phyloP scores from a whole-genome alignment of 2,113 vertebrate species.

The Globicephala melas region DNA sequence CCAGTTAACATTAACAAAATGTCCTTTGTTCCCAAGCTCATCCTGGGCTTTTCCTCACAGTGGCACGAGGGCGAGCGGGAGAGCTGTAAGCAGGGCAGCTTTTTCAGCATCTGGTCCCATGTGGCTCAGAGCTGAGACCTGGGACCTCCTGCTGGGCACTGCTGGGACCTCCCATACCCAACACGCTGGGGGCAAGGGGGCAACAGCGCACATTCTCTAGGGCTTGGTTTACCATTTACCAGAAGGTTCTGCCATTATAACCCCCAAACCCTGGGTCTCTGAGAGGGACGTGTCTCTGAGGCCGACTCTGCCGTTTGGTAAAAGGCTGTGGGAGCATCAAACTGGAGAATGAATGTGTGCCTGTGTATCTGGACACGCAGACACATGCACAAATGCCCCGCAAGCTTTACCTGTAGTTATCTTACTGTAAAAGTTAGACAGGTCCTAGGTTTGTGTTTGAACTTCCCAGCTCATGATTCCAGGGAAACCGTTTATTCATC shows the following conservation, averaged over 20 bases:
- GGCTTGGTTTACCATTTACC: not conserved
- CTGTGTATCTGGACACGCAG: not conserved
- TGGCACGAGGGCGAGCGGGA: too few species aligned
- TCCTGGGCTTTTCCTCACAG: not conserved
- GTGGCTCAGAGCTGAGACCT: not conserved
- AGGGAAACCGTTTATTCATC: not conserved
- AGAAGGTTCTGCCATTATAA: not conserved
- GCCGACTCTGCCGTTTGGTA: not conserved
- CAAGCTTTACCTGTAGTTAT: not conserved
- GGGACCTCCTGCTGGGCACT: not conserved
- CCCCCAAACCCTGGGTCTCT: not conserved
- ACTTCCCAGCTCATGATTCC: not conserved
- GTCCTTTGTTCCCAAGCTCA: not conserved
- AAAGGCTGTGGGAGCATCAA: not conserved
- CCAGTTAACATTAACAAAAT: not conserved
- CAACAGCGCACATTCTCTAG: fast-evolving
- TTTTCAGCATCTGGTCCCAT: not conserved
- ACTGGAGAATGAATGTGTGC: not conserved
- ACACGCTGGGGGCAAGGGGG: fast-evolving
- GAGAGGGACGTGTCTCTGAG: not conserved
- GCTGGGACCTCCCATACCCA: too few species aligned
- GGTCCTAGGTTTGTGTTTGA: not conserved
- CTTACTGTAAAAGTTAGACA: not conserved
- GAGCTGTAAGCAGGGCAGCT: too few species aligned
- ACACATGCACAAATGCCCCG: not conserved